phyloP scores from a whole-genome alignment of 1,140 invertebrate species.

The Manduca sexta region DNA sequence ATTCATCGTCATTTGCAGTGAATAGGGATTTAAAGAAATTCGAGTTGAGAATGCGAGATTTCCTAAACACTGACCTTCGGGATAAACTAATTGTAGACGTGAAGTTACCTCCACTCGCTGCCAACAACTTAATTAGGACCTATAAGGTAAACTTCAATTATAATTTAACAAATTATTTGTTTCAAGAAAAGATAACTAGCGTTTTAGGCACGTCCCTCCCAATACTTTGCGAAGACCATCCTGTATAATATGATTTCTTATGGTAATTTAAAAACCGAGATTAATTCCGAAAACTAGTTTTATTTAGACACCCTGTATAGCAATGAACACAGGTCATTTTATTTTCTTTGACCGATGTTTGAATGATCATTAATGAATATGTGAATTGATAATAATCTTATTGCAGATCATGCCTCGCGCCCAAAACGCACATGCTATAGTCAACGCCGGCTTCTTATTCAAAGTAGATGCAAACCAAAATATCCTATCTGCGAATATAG shows the following conservation, averaged over 20 bases:
- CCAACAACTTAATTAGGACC: slow-evolving; percentile 69
- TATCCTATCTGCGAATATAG: slow-evolving; percentile 65
- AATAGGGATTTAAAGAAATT: slow-evolving; percentile 23
- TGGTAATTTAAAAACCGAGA: no score
- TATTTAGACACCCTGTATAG: no score
- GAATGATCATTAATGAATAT: no score
- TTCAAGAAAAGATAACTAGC: slow-evolving; percentile 3
- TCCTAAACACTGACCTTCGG: slow-evolving; percentile 76
- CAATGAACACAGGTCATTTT: no score
- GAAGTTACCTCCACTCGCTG: slow-evolving; percentile 70
- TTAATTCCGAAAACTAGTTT: no score
- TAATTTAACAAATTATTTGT: neutral
- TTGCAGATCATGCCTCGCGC: slow-evolving; percentile 83
- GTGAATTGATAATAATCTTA: no score
- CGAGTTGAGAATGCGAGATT: slow-evolving; percentile 68
- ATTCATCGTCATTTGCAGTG: no score
- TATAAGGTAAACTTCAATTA: slow-evolving; percentile 73
- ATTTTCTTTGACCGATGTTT: no score
- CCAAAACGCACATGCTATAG: slow-evolving; percentile 88
- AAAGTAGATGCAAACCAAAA: slow-evolving; percentile 67
- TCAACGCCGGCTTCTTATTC: slow-evolving; percentile 87
- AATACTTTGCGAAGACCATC: no score
- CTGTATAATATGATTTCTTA: no score
- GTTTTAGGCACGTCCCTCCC: no score
- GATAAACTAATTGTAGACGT: slow-evolving; percentile 78